Base-by-base conservation (phyloP, 1,140 invertebrate genomes). In the Argopecten irradians region DNA sequence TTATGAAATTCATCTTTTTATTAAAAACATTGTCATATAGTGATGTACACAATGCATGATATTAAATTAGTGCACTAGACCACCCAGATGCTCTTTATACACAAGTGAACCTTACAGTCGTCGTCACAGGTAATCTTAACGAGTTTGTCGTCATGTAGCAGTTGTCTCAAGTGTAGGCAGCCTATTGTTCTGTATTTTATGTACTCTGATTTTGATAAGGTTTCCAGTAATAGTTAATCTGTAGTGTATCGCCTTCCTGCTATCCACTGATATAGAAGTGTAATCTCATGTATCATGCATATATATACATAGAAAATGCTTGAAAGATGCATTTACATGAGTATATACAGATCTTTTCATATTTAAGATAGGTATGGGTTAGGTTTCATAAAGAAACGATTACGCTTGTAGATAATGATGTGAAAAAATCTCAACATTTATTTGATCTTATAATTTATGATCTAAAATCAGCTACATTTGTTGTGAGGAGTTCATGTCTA, bases 381-480 rank as follows among this genome's bases (percentile, higher is more conserved):
- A 71, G 55, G 55, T 71, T 71, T 71, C 55, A 71, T 71, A 71
- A n/a, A 71, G 55, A 71, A 71, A 71, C 28, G 55, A 71, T 71
- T n/a, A 71, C 55, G 11, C 22, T 71, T 71, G 55, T 28, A 71
- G 55, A 71, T 71, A 71, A 71, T 71, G 55, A 71, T 71, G 28
- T 71, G 55, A 71, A 71, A 71, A 71, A 71, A 71, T 55, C 55
- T 71, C 22, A n/a, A 5, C 22, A 1, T 71, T 71, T 71, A 71
- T 71, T 71, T 71, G 19, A 71, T 71, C 19, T 71, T 71, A 11
- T 28, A 71, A 71, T 71, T 71, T 71, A 71, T 71, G 55, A 71
- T 22, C 55, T 71, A 28, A 71, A 71, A 28, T 71, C 55, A 16
- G 14, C 43, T 55, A n/a, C 55, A 71, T 71, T 71, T 0, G 55